phyloP scores from a whole-genome alignment of 2,888 invertebrate genomes.

The Synanthedon andrenaeformis region DNA sequence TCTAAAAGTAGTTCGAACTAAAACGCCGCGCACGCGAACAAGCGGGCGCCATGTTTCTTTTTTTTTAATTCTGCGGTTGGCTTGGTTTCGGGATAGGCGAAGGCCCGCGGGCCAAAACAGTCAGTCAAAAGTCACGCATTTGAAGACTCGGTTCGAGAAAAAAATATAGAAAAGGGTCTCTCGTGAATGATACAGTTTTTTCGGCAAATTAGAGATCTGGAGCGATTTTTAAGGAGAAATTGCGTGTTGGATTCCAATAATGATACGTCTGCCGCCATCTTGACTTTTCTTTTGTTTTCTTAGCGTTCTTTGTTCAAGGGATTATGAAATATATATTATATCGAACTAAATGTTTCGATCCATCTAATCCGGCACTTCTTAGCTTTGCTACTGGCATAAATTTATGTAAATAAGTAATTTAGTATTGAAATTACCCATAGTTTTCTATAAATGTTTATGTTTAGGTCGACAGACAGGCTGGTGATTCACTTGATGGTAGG shows the following conservation, averaged over 20 bases:
- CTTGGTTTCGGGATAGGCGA: slow-evolving; percentile 36
- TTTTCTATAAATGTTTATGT: no score
- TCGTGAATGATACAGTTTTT: slow-evolving; percentile 65
- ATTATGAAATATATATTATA: no score
- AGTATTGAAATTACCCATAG: no score
- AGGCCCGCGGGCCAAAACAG: slow-evolving; percentile 54
- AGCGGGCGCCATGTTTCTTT: slow-evolving; percentile 47
- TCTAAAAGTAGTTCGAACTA: slow-evolving; percentile 44
- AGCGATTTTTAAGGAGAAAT: slow-evolving; percentile 46
- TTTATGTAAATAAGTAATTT: no score
- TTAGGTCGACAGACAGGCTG: no score
- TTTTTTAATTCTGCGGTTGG: slow-evolving; percentile 45
- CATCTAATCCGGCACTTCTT: background rate
- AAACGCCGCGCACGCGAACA: slow-evolving; percentile 48
- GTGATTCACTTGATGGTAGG: no score
- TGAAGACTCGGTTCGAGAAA: slow-evolving; percentile 17
- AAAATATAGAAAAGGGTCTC: slow-evolving; percentile 43
- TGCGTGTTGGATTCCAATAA: slow-evolving; percentile 54
- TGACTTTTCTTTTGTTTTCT: slow-evolving; percentile 1
- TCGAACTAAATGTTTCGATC: background rate
- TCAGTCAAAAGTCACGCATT: slow-evolving; percentile 69
- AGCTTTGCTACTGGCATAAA: no score
- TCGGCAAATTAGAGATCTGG: slow-evolving; percentile 65
- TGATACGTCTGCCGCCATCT: slow-evolving; percentile 40
- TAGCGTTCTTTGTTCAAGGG: background rate